Base-by-base conservation (phyloP, 2,113 vertebrate genomes). In the Nibea coibor region DNA sequence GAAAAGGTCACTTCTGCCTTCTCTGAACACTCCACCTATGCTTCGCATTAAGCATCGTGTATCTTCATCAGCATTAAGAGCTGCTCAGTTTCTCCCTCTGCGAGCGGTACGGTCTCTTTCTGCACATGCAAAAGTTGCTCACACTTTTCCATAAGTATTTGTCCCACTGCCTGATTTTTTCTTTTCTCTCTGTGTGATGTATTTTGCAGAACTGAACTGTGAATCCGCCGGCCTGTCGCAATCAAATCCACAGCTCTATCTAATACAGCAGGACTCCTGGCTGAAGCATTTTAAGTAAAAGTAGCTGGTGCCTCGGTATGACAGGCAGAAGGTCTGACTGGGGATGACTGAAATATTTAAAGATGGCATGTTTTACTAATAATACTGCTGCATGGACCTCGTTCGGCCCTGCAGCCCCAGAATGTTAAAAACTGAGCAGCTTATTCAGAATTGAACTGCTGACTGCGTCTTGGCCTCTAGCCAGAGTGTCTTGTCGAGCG, bases 311-410 rank as follows among this genome's bases (percentile, higher is more conserved):
- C 16, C 39, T 67, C 7, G 0, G 31, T n/a, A 43, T 47, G 64
- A 74, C 4, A 24, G 24, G 45, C 35, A 78, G 62, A 67, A 53
- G 22, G 45, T 63, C 80, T 64, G 31, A 35, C 6, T 35, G 35
- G 10, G 42, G 64, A n/a, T 54, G 62, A 68, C n/a, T 80, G 62
- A 82, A 86, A 87, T 69, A 86, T 88, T 87, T 76, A 85, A 79
- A 70, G 54, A 62, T 70, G 76, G 24, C 31, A 67, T 89, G 77
- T 72, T 83, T 80, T 84, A 69, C 68, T 80, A 39, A 84, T 87
- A 43, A 11, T n/a, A 59, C 24, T 1, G 12, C 26, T 68, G 54
- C 57, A 8, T 57, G 24, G 54, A 72, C 31, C 24, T 28, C 0
- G 5, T 62, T 20, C 28, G 79, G 64, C 59, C 65, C 65, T 66